Evolutionary conservation across 2,888 invertebrate species (phyloP), one percentile per base, ranked within the genome.

Genomic region (Willowsia nigromaculata): DNA sequence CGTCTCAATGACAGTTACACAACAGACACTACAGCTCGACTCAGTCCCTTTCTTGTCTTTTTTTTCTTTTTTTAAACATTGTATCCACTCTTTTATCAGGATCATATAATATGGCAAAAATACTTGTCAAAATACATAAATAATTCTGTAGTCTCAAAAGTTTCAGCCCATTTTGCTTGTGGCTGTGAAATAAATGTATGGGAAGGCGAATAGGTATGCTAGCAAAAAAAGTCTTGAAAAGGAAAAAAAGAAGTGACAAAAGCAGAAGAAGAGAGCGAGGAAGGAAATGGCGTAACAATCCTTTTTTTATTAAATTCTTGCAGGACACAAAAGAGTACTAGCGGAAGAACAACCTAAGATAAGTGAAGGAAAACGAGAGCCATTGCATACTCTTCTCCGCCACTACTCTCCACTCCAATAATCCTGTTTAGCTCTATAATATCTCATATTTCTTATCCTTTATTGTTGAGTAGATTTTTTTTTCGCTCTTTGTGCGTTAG

Each of bases 251-350:
- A 74, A 74, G 74, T 74, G 74, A 74, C 74, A 74, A 74, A 74
- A 74, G 74, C 74, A 74, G 47, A 74, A 50, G 43, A 74, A 43
- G 15, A 71, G 43, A 3, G 43, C 7, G 18, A 43, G 74, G 27
- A 74, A 74, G 43, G 74, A 74, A 74, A 74, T 50, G 74, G 50
- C 74, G 74, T 74, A 74, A 74, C 47, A 74, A 74, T 74, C 47
- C 47, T 50, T 13, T 74, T 62, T 50, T 74, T 74, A 74, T 74
- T 74, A 74, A 74, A 74, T 74, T 74, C 50, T 74, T 74, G 50
- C 1, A 43, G 47, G 43, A 47, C 74, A 74, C 22, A 74, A 27
- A 74, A 71, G 33, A 37, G 68, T 30, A 33, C 33, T 65, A n/a
- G 15, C 43, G 33, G 15, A 71, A 59, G 25, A 22, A 13, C 22